A percentile compares a stretch with the other conserved stretches of the same genome.
Conservation (phyloP, 2,797 vertebrate genomes). For the Enteromius mattozi region DNA sequence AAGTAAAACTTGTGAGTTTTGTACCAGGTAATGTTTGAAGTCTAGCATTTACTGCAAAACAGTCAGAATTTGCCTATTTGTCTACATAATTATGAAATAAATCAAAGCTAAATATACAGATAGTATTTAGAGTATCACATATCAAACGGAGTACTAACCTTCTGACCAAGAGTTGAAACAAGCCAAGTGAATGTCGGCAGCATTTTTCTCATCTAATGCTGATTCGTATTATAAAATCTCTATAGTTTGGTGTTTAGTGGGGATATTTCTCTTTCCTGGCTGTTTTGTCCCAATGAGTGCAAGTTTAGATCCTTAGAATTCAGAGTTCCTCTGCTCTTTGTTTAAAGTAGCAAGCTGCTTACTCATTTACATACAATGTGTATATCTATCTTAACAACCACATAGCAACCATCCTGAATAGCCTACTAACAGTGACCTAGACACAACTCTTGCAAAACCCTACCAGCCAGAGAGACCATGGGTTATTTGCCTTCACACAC, state of each 20-base stretch:
- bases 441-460: not conserved
- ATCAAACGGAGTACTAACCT: not conserved
- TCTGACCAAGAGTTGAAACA: not conserved
- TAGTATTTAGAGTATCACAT: not conserved
- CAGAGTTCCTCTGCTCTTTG: not conserved
- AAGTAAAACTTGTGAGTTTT: not conserved
- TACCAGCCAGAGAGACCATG: not conserved
- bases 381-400: not conserved
- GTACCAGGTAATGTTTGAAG: not conserved
- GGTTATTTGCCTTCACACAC: not conserved
- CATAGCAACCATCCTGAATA: not conserved
- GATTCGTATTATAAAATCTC: not conserved
- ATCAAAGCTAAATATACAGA: not conserved
- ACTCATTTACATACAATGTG: not conserved
- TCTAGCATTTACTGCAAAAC: not conserved
- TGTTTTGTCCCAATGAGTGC: not conserved
- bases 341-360: not conserved
- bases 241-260: not conserved
- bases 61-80: too few relatives aligned
- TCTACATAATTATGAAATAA: not conserved
- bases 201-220: not conserved
- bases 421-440: not conserved
- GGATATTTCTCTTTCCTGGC: not conserved
- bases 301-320: not conserved
- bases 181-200: not conserved